Conservation (phyloP, 2,113 vertebrate species). For the Phocoena phocoena region DNA sequence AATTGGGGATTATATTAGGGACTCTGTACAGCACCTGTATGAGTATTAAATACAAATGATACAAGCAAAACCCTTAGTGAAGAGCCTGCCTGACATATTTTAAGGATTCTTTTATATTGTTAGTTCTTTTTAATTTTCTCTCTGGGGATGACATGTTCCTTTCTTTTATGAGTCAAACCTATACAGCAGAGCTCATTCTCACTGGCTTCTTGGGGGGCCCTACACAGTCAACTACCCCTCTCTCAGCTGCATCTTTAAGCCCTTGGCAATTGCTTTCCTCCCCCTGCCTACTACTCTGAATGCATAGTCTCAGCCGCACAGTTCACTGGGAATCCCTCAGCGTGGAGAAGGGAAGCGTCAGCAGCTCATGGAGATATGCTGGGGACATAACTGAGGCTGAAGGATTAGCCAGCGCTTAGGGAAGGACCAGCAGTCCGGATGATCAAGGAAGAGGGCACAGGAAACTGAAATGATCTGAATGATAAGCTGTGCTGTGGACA, state of each 20-base stretch:
- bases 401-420: background rate
- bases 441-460: background rate
- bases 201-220: background rate
- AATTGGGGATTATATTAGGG: background rate
- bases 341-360: background rate
- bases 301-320: background rate
- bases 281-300: background rate
- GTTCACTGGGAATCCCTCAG: background rate
- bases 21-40: background rate
- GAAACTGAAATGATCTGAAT: background rate
- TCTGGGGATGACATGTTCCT: background rate
- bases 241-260: background rate
- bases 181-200: background rate
- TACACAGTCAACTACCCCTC: background rate
- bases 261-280: background rate
- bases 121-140: conserved; percentile 1
- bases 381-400: background rate
- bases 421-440: background rate
- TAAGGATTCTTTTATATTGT: background rate
- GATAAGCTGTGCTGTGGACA: background rate
- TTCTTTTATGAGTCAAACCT: background rate
- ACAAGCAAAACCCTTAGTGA: background rate
- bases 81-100: background rate
- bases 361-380: background rate
- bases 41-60: background rate